Evolutionary conservation across 2,888 invertebrate species (phyloP).

Genomic region (Biston betularia): DNA sequence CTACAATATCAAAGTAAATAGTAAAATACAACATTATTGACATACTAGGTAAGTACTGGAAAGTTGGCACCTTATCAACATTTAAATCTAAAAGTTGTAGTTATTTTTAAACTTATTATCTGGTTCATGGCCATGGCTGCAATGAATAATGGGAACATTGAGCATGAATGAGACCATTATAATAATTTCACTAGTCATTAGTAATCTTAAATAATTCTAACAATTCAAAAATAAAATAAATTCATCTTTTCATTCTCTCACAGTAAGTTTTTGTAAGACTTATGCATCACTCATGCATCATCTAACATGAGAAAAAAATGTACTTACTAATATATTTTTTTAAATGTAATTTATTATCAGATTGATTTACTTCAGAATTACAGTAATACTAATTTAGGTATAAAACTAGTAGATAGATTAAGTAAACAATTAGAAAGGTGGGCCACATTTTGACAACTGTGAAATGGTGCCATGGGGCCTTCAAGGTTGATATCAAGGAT

Average conservation of each 20-base stretch:
- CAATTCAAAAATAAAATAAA: not conserved
- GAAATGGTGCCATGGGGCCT: constrained; percentile 16
- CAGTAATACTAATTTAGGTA: constrained; percentile 17
- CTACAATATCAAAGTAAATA: constrained; percentile 5
- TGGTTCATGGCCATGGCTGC: constrained; percentile 43
- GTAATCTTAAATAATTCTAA: not conserved
- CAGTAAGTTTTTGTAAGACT: too few species aligned
- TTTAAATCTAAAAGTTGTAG: constrained; percentile 35
- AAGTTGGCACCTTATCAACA: constrained; percentile 43
- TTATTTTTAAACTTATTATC: constrained; percentile 40
- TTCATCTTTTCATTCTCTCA: too few species aligned
- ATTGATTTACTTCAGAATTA: not conserved
- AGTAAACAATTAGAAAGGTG: constrained; percentile 25
- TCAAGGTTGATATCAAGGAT: constrained; percentile 17
- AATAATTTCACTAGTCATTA: not conserved
- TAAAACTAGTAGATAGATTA: not conserved
- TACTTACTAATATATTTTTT: too few species aligned
- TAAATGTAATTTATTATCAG: too few species aligned
- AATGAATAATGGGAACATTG: constrained; percentile 18
- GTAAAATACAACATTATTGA: constrained; percentile 15
- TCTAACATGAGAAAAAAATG: too few species aligned
- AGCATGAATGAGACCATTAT: not conserved
- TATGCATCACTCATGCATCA: too few species aligned
- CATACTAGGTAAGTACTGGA: constrained; percentile 29
- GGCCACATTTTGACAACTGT: constrained; percentile 16